phyloP scores from a whole-genome alignment of 2,797 vertebrate species.

The Scolopax rusticola region DNA sequence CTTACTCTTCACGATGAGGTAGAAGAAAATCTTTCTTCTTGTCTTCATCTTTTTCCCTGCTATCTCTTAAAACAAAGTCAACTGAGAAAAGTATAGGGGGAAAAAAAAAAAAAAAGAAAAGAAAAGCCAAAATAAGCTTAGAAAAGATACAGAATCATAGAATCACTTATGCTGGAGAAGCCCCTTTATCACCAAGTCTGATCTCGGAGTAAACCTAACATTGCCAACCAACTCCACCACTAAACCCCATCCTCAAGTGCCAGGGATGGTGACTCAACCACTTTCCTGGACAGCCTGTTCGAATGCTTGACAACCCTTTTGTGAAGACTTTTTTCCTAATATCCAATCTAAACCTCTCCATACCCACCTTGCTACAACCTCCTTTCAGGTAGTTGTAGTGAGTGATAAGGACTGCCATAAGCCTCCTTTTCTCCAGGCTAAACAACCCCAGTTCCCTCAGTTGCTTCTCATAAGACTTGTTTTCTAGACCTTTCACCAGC shows the following conservation, averaged over 20 bases:
- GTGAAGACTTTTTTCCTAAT: background rate
- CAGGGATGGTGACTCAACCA: background rate
- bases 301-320: background rate
- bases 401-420: background rate
- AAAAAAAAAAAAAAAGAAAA: background rate
- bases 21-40: constrained; percentile 66
- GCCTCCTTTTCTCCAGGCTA: background rate
- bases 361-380: background rate
- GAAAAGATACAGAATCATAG: background rate
- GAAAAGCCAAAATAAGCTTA: background rate
- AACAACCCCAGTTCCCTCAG: background rate
- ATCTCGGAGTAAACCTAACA: background rate
- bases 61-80: constrained; percentile 85
- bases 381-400: background rate
- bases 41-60: constrained; percentile 76
- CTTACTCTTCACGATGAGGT: constrained; percentile 89
- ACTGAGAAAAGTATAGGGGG: constrained; percentile 78
- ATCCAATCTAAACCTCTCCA: background rate
- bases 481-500: background rate
- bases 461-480: background rate
- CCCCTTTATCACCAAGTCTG: background rate
- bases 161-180: background rate
- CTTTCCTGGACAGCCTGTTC: background rate
- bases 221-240: background rate
- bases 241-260: background rate